Conservation (phyloP, 2,113 vertebrate species). For the Osmerus mordax region DNA sequence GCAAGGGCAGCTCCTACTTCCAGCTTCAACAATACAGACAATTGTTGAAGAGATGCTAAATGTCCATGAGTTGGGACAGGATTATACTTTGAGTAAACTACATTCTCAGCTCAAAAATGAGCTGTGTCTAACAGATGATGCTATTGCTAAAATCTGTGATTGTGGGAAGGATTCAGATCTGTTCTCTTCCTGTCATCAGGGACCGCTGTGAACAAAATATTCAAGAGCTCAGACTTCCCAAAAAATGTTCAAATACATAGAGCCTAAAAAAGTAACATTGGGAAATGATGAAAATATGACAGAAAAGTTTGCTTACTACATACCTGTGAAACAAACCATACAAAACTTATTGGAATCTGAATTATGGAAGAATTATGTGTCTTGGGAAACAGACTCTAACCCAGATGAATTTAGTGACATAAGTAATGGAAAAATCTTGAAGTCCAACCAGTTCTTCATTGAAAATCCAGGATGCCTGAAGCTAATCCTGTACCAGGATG, state of each 20-base stretch:
- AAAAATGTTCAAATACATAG: slow-evolving; percentile 28
- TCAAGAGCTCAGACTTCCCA: slow-evolving; percentile 27
- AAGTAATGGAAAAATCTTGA: slow-evolving; percentile 31
- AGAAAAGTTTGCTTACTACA: slow-evolving; percentile 40
- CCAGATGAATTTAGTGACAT: slow-evolving; percentile 27
- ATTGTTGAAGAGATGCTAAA: slow-evolving; percentile 43
- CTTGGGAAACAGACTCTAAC: slow-evolving; percentile 16
- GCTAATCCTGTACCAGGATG: slow-evolving; percentile 37
- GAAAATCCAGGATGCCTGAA: slow-evolving; percentile 33
- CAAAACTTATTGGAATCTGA: slow-evolving; percentile 37
- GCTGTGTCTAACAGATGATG: slow-evolving; percentile 37
- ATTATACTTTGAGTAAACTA: slow-evolving; percentile 41
- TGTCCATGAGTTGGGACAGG: slow-evolving; percentile 43
- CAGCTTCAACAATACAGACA: slow-evolving; percentile 49
- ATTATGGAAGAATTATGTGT: slow-evolving; percentile 31
- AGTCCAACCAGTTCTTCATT: slow-evolving; percentile 31
- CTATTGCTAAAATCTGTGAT: slow-evolving; percentile 15
- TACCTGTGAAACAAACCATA: slow-evolving; percentile 39
- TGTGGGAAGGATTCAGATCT: too few species aligned
- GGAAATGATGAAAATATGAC: slow-evolving; percentile 44
- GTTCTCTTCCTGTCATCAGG: slow-evolving; percentile 18
- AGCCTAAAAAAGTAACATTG: slow-evolving; percentile 29
- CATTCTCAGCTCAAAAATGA: slow-evolving; percentile 30
- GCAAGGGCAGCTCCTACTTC: slow-evolving; percentile 43
- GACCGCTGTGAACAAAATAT: slow-evolving; percentile 33